Conservation (phyloP, 2,797 vertebrate species). For the Cyprinella venusta region DNA sequence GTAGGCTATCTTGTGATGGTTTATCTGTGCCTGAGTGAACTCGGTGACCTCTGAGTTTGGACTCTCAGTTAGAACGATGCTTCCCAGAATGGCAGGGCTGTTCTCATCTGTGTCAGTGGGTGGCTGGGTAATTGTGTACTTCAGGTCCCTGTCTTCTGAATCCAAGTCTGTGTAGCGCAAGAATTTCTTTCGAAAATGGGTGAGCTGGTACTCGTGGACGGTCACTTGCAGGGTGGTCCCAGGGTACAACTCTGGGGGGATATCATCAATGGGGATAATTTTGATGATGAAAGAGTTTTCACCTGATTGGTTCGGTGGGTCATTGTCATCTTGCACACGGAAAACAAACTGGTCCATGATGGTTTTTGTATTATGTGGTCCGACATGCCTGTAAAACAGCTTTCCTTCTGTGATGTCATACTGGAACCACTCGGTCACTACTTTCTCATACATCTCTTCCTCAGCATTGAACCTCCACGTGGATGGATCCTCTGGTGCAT, state of each 20-base stretch:
- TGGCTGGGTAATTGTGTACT: conserved; percentile 84
- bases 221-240: conserved; percentile 88
- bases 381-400: conserved; percentile 88
- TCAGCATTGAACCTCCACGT: conserved; percentile 84
- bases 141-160: conserved; percentile 92
- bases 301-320: conserved; percentile 90
- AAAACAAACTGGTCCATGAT: conserved; percentile 90
- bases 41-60: conserved; percentile 82
- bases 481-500: conserved; percentile 83
- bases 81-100: conserved; percentile 80
- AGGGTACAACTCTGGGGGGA: conserved; percentile 86
- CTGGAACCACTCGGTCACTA: conserved; percentile 89
- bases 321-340: conserved; percentile 91
- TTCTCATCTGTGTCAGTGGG: conserved; percentile 92
- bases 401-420: conserved; percentile 88
- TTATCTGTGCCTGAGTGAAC: conserved; percentile 97
- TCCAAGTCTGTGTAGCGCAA: conserved; percentile 93
- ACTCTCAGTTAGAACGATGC: conserved; percentile 88
- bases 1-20: conserved; percentile 95
- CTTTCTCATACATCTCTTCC: conserved; percentile 88
- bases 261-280: conserved; percentile 88
- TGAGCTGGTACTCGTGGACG: conserved; percentile 92
- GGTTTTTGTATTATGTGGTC: conserved; percentile 86
- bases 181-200: conserved; percentile 86
- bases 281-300: conserved; percentile 86